Evolutionary conservation across 2,797 vertebrate genomes (phyloP).

Genomic region (Mormyrus proboscirostris): DNA sequence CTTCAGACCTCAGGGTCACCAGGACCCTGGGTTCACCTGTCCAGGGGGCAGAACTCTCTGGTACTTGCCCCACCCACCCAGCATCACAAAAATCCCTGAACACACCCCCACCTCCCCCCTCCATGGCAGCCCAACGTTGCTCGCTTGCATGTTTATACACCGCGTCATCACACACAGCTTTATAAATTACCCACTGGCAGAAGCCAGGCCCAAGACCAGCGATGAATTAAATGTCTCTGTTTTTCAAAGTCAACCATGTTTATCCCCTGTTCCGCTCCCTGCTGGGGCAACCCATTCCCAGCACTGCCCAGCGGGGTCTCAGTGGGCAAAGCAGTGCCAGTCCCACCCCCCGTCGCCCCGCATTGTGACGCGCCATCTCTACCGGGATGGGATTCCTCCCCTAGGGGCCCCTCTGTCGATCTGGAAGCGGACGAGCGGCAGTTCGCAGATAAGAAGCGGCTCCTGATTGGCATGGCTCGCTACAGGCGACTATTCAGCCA

Average conservation of each 20-base stretch:
- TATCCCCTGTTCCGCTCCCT: background rate
- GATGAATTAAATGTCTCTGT: background rate
- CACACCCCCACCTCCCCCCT: background rate
- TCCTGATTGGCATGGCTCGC: background rate
- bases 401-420: background rate
- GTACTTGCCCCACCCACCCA: background rate
- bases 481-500: background rate
- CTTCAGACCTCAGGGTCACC: background rate
- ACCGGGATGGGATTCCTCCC: background rate
- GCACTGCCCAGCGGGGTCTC: background rate
- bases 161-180: background rate
- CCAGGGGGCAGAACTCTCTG: background rate
- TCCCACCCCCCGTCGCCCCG: background rate
- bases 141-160: background rate
- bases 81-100: background rate
- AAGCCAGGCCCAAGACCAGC: background rate
- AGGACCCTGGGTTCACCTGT: background rate
- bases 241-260: background rate
- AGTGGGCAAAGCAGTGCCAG: background rate
- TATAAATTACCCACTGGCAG: slow-evolving; percentile 6
- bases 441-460: background rate
- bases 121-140: background rate
- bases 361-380: background rate
- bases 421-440: slow-evolving; percentile 28
- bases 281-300: background rate